These are phyloP conservation scores for Pelosia muscerda DNA, from an alignment of 2,888 invertebrate species.

Conservation along the genomic window DNA sequence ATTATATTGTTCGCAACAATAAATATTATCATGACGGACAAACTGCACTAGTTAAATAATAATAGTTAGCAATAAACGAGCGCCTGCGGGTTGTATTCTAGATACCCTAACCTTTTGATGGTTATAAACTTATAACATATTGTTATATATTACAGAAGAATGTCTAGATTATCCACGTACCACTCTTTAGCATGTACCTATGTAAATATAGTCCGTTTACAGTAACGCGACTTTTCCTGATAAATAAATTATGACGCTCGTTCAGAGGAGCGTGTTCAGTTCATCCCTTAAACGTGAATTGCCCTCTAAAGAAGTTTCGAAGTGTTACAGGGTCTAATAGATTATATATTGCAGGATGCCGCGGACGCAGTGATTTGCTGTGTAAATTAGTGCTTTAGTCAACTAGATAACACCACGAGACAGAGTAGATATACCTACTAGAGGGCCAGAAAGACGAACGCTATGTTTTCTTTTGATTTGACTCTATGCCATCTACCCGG, in stretches of 20 bases:
- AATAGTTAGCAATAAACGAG: slow-evolving; percentile 35
- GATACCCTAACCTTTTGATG: slow-evolving; percentile 29
- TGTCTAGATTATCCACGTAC: no score
- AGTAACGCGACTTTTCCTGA: background rate
- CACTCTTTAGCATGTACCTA: no score
- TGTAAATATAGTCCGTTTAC: background rate
- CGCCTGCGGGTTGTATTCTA: slow-evolving; percentile 28
- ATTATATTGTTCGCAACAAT: slow-evolving; percentile 57
- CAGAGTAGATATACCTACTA: background rate
- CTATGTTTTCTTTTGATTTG: no score
- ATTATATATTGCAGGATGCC: background rate
- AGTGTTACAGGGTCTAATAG: background rate
- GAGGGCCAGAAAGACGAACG: no score
- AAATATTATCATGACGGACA: slow-evolving; percentile 49
- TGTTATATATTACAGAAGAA: slow-evolving; percentile 12
- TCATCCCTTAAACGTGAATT: no score
- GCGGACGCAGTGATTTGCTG: background rate
- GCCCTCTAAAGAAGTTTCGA: background rate
- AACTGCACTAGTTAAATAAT: slow-evolving; percentile 46
- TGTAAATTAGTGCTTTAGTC: no score
- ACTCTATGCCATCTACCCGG: no score
- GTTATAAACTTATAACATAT: slow-evolving; percentile 20
- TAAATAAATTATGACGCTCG: background rate
- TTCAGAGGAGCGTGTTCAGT: background rate
- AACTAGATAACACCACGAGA: background rate